A percentile compares a stretch with the other conserved stretches of the same genome.
Evolutionary conservation across 1,140 invertebrate species (phyloP).

Genomic region (Drosophila nigrodunni): DNA sequence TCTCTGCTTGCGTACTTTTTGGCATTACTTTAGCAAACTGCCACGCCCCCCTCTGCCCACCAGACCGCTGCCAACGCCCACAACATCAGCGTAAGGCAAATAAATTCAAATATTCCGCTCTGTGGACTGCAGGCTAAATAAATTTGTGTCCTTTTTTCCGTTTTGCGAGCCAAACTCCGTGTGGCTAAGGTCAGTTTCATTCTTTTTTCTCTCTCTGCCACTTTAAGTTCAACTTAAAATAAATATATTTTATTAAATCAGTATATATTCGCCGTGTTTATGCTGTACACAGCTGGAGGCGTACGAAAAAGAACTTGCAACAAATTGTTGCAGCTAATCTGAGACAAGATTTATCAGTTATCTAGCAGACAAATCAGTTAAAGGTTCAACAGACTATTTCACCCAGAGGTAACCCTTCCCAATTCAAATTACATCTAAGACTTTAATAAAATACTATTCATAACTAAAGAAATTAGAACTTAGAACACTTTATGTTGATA

Average conservation of each 20-base stretch:
- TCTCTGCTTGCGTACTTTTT: conserved; percentile 64
- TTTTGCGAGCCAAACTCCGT: conserved; percentile 6
- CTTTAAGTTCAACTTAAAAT: conserved; percentile 31
- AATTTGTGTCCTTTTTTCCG: conserved; percentile 57
- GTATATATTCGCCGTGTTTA: conserved; percentile 56
- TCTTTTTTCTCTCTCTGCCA: background rate
- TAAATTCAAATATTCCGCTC: conserved; percentile 77
- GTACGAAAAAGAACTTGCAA: background rate
- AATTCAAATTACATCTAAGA: too few relatives aligned
- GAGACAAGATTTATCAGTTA: background rate
- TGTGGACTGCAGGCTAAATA: conserved; percentile 77
- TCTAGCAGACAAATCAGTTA: too few relatives aligned
- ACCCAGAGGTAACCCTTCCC: too few relatives aligned
- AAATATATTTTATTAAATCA: conserved; percentile 68
- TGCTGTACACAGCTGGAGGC: background rate
- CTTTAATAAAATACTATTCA: too few relatives aligned
- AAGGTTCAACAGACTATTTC: too few relatives aligned
- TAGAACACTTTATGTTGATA: too few relatives aligned
- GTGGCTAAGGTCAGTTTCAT: conserved; percentile 34
- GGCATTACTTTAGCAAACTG: conserved; percentile 69
- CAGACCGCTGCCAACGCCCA: background rate
- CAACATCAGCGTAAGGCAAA: conserved; percentile 53
- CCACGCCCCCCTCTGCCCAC: conserved; percentile 11
- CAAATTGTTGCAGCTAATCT: background rate
- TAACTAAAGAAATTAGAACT: too few relatives aligned